phyloP scores from a whole-genome alignment of 2,888 invertebrate genomes.

The Resseliella maxima region DNA sequence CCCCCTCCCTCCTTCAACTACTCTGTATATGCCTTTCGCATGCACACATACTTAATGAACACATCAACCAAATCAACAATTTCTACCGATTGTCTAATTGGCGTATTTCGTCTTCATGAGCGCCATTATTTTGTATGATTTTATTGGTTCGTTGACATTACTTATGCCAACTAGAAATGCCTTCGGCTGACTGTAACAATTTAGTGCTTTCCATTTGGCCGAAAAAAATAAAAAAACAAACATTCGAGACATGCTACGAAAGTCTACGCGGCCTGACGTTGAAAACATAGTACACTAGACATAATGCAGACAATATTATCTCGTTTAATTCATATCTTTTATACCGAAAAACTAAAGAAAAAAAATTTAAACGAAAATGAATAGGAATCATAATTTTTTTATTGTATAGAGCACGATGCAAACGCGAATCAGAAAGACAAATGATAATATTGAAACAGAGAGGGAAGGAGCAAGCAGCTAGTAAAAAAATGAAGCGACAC shows the following conservation, averaged over 20 bases:
- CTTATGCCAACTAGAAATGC: neutral
- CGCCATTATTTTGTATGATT: neutral
- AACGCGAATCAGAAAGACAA: too few species aligned
- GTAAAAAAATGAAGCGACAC: neutral
- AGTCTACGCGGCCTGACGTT: too few species aligned
- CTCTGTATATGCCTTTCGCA: neutral
- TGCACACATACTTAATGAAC: too few species aligned
- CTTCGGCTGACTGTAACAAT: neutral
- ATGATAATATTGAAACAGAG: too few species aligned
- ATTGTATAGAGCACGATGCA: too few species aligned
- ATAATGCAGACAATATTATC: neutral
- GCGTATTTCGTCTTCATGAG: neutral
- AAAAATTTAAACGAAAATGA: neutral
- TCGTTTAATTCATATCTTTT: conserved; percentile 22
- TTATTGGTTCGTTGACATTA: neutral
- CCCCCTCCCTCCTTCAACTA: too few species aligned
- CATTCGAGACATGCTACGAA: neutral
- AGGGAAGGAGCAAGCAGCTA: neutral
- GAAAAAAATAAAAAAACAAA: neutral
- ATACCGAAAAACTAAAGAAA: neutral
- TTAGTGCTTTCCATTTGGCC: neutral
- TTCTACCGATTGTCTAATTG: neutral
- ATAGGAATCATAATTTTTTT: neutral
- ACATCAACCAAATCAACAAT: neutral
- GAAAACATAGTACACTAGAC: neutral